Evolutionary conservation across 2,113 vertebrate species (phyloP).

Genomic region (Pedionomus torquatus): DNA sequence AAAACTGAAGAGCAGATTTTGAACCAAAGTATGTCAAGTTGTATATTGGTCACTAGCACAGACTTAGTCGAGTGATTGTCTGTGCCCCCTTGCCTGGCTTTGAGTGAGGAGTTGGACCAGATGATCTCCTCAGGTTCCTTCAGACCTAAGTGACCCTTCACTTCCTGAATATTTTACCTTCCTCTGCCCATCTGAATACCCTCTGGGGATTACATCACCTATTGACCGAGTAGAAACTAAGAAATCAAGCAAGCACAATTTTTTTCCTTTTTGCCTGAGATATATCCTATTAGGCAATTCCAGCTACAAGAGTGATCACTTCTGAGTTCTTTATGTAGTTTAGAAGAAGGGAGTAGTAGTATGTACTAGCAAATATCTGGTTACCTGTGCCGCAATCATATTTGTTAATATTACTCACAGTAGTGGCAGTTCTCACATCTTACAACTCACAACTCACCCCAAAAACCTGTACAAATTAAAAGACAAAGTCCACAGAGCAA

Average conservation of each 20-base stretch:
- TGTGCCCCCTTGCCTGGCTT: neutral
- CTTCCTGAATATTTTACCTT: neutral
- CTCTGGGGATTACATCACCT: neutral
- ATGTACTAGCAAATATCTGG: neutral
- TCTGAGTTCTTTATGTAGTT: neutral
- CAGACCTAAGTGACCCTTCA: neutral
- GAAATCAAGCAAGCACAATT: neutral
- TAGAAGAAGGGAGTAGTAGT: neutral
- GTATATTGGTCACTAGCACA: neutral
- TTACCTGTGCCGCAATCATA: neutral
- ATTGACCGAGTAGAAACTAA: neutral
- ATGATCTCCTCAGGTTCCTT: neutral
- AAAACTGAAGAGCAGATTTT: neutral
- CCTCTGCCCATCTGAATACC: neutral
- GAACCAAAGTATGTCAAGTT: neutral
- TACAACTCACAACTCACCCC: neutral
- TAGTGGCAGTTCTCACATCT: neutral
- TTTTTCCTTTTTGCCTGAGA: neutral
- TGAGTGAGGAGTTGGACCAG: neutral
- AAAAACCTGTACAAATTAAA: neutral
- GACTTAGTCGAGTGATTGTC: neutral
- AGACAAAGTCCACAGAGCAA: neutral
- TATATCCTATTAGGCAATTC: neutral
- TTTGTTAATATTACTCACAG: neutral
- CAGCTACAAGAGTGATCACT: neutral